These are phyloP conservation scores for Oscheius sp. DNA, from an alignment of 2,888 invertebrate genomes.

Conservation along the genomic window DNA sequence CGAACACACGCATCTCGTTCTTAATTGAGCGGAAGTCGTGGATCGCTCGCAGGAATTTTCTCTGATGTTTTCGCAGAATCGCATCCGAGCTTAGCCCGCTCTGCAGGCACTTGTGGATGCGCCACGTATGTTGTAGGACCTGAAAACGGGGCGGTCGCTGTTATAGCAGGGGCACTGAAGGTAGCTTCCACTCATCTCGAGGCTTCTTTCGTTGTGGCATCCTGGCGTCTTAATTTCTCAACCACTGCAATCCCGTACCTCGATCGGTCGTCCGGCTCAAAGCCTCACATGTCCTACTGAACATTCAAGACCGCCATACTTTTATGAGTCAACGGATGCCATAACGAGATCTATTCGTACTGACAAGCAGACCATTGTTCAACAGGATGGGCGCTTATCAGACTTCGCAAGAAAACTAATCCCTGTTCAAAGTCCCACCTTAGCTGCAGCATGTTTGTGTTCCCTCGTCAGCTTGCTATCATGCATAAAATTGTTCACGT, in stretches of 20 bases:
- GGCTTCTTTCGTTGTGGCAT: background rate
- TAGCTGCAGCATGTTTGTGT: slow-evolving; percentile 99
- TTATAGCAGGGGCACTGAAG: background rate
- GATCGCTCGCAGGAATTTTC: slow-evolving; percentile 70
- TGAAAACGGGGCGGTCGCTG: slow-evolving; percentile 10
- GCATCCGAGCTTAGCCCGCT: slow-evolving; percentile 59
- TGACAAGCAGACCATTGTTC: too few species aligned
- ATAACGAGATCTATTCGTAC: too few species aligned
- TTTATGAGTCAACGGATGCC: too few species aligned
- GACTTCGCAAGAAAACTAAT: too few species aligned
- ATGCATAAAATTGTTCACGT: slow-evolving; percentile 99
- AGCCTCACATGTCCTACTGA: too few species aligned
- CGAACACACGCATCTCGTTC: slow-evolving; percentile 71
- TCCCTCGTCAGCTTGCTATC: slow-evolving; percentile 98
- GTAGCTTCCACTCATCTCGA: too few species aligned
- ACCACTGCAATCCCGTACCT: too few species aligned
- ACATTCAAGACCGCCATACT: too few species aligned
- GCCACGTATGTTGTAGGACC: slow-evolving; percentile 94
- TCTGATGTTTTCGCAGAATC: slow-evolving; percentile 64
- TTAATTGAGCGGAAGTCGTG: slow-evolving; percentile 71
- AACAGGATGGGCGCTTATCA: too few species aligned
- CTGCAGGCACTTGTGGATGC: slow-evolving; percentile 88
- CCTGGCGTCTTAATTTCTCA: too few species aligned
- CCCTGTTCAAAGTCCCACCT: slow-evolving; percentile 80
- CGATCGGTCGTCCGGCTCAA: too few species aligned